Conservation (phyloP, 2,797 vertebrate genomes). For the Leptatherina wallacei region DNA sequence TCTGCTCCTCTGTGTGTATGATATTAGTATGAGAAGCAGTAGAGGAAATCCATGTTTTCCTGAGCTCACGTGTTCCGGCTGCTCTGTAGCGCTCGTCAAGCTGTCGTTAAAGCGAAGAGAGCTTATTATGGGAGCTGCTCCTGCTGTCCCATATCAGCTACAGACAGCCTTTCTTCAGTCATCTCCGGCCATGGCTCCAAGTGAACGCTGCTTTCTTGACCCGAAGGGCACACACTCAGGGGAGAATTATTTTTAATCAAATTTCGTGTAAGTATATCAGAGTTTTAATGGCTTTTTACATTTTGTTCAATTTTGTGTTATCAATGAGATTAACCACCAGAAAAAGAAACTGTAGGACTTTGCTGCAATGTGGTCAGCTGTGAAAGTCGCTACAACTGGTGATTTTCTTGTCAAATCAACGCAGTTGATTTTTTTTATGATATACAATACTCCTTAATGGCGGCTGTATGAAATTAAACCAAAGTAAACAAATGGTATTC, state of each 20-base stretch:
- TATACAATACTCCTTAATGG: too few relatives aligned
- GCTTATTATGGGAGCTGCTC: constrained; percentile 61
- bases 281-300: neutral
- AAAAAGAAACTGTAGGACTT: neutral
- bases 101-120: constrained; percentile 50
- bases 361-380: neutral
- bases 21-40: constrained; percentile 11
- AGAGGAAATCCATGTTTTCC: constrained; percentile 50
- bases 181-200: constrained; percentile 47
- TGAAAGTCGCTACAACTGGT: neutral
- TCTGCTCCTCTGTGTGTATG: neutral
- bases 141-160: constrained; percentile 50
- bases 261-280: constrained; percentile 32
- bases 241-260: constrained; percentile 4
- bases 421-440: too few relatives aligned
- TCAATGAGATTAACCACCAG: neutral
- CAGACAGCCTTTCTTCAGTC: constrained; percentile 40
- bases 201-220: constrained; percentile 6
- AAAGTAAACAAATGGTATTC: neutral
- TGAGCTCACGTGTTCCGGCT: constrained; percentile 60
- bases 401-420: neutral
- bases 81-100: constrained; percentile 47
- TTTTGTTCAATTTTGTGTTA: neutral
- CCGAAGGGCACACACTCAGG: neutral
- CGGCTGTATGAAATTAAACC: neutral